Conservation (phyloP, 2,888 invertebrate genomes). For the Pachydiplax longipennis region DNA sequence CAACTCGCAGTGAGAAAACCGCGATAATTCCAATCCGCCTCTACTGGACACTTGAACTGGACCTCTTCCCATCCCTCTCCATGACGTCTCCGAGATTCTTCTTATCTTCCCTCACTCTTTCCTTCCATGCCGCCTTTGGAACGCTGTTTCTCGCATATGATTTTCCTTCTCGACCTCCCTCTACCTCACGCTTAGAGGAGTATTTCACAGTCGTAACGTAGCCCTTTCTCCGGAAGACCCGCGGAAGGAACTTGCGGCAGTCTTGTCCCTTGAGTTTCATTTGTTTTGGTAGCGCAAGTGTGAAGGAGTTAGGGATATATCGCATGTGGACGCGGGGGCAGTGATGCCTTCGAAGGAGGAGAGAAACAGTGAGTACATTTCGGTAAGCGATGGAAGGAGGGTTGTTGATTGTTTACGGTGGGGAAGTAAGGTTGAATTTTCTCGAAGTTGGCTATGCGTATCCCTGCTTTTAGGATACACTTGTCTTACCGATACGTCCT, state of each 20-base stretch:
- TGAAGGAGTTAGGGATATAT: not conserved
- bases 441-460: too few relatives aligned
- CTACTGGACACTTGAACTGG: not conserved
- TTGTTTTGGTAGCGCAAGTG: not conserved
- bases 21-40: not conserved
- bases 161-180: not conserved
- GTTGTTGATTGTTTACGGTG: not conserved
- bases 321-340: not conserved
- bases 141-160: not conserved
- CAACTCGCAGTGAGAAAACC: not conserved
- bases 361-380: not conserved
- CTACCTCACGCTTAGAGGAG: not conserved
- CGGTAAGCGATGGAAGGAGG: not conserved
- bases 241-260: not conserved
- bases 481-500: too few relatives aligned
- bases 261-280: not conserved
- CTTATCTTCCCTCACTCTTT: not conserved
- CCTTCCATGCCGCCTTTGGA: not conserved
- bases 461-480: too few relatives aligned
- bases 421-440: not conserved
- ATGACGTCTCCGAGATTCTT: not conserved
- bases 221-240: not conserved
- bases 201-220: not conserved
- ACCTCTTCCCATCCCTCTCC: not conserved
- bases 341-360: not conserved